Base-by-base conservation (phyloP, 2,797 vertebrate species). In the Artibeus lituratus region DNA sequence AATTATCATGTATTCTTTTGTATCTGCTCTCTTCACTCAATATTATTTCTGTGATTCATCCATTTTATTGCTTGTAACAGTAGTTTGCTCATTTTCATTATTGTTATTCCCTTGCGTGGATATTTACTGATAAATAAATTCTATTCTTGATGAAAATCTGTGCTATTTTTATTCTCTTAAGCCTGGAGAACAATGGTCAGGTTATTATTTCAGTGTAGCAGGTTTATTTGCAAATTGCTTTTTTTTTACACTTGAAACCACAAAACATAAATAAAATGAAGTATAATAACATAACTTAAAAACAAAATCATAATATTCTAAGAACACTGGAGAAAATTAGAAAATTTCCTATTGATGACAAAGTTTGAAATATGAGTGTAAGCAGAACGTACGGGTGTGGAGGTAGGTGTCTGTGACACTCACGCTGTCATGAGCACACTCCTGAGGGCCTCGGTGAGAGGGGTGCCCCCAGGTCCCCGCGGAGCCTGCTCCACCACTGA, bases 221-320 rank as follows among this genome's bases (percentile, higher is more conserved):
- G 78, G 29, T 96, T 98, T 94, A 97, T 97, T 96, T 95, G 77
- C 96, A 91, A 86, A 93, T 37, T 67, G 55, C 97, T 94, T 97
- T 96, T 97, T 47, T n/a, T 35, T 24, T 88, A 96, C 57, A 98
- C 84, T 67, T 95, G 96, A 96, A 98, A 85, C 39, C 67, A 88
- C 39, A 96, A 91, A 94, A 59, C 19, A 91, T 93, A 97, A 97
- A 74, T 94, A 94, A 51, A 70, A 35, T 62, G 37, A 91, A 59
- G 91, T 97, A 94, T 94, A 95, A 93, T 82, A 96, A 24, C 67
- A 91, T 94, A 96, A 95, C 92, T 97, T 97, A 94, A 51, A 5
- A 69, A 69, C 51, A 67, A 0, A 37, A 19, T 94, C 11, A 53
- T 72, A 77, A 80, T 83, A 62, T 65, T 76, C 35, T 77, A 89